Base-by-base conservation (phyloP, 2,888 invertebrate genomes). In the Tenthredo notha region DNA sequence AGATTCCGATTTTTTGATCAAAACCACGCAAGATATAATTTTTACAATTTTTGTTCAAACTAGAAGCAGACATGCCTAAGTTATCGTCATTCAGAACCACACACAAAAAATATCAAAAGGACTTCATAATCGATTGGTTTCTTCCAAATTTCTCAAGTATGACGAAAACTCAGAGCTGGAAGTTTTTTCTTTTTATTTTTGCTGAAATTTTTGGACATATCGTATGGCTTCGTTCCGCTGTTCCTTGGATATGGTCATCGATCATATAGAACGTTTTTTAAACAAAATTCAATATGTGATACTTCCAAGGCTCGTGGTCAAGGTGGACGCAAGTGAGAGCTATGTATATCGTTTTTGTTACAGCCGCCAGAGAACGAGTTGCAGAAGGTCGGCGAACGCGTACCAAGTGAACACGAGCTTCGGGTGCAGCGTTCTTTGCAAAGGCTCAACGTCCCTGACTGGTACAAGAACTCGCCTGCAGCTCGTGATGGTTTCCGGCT, bases 331-430 rank as follows among this genome's bases (percentile, higher is more conserved):
- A 50, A 77, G 50, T 54, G 29, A 77, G 50, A 77, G 25, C 54
- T 77, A 77, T 77, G 54, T 33, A 40, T 80, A 61, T 61, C 80
- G 80, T 80, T 90, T 90, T 90, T 91, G 88, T 94, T 95, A 0
- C 95, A 98, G 98, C 98, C 98, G 91, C 98, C 98, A 89, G 98
- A 98, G 94, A 98, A 98, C 96, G 98, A 98, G 94, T 95, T 98
- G 92, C 97, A 98, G 95, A 98, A 98, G 95, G 96, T 96, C 88
- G 95, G 95, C 87, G 97, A 97, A 92, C 95, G 97, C 86, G 96
- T 97, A 92, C 96, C 98, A 92, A 98, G 98, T 87, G 98, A 98
- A 94, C 98, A 98, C 94, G 98, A 99, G 94, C 95, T 98, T 88
- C 96, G 98, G 89, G 98, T 99, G 87, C 98, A 98, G 94, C 96